These are phyloP conservation scores for Gulo gulo DNA, from an alignment of 2,113 vertebrate species.

Conservation along the genomic window DNA sequence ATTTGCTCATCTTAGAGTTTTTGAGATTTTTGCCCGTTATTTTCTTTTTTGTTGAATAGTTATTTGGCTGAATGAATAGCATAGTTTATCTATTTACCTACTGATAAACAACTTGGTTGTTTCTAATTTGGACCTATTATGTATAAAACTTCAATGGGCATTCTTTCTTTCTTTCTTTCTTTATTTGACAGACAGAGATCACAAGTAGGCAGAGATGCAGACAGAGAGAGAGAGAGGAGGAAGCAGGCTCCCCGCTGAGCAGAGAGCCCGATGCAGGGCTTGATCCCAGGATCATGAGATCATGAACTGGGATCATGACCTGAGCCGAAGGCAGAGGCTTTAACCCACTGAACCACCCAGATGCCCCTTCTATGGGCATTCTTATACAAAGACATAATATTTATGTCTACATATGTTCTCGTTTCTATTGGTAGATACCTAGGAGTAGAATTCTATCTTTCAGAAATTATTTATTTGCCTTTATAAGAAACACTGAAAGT, in stretches of 20 bases:
- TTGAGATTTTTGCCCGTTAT: not conserved
- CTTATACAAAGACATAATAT: not conserved
- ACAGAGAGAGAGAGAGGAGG: no score
- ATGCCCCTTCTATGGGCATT: not conserved
- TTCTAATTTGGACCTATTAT: not conserved
- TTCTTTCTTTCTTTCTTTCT: not conserved
- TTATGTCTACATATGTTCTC: not conserved
- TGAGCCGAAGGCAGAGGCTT: no score
- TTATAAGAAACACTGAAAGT: not conserved
- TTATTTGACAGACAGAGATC: no score
- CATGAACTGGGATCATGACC: no score
- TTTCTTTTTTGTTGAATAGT: not conserved
- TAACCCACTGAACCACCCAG: no score
- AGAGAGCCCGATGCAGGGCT: no score
- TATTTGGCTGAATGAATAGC: not conserved
- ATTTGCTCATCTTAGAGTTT: not conserved
- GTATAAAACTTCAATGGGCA: not conserved
- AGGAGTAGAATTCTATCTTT: not conserved
- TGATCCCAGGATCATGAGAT: no score
- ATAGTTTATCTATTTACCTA: not conserved
- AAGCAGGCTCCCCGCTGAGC: no score
- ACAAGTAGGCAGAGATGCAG: no score
- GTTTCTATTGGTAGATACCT: not conserved
- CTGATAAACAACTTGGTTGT: not conserved
- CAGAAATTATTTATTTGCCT: not conserved